phyloP scores from a whole-genome alignment of 2,888 invertebrate species.

The Athalia rosae region DNA sequence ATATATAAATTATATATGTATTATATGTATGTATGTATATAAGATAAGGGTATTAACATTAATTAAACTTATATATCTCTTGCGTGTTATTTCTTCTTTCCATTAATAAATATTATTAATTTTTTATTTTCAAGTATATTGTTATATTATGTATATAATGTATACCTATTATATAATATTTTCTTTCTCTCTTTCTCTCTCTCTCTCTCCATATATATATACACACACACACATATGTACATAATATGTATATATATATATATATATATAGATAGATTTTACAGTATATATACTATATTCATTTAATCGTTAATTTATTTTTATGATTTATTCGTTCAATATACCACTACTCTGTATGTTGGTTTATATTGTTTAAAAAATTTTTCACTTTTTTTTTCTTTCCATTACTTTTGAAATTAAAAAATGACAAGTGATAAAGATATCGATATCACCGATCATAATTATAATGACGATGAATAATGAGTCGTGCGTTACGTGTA shows the following conservation, averaged over 20 bases:
- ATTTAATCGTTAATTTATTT: constrained; percentile 43
- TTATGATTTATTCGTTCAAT: constrained; percentile 47
- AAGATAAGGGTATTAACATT: constrained; percentile 45
- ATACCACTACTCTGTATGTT: constrained; percentile 48
- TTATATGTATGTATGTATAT: constrained; percentile 24
- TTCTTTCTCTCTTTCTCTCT: too few species aligned
- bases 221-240: neutral
- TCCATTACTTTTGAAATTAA: neutral
- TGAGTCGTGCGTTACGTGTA: neutral
- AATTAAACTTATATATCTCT: constrained; percentile 46
- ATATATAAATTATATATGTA: constrained; percentile 12
- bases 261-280: constrained; percentile 10
- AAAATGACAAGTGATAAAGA: too few species aligned
- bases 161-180: too few species aligned
- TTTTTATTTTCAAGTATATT: too few species aligned
- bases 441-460: too few species aligned
- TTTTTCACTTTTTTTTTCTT: constrained; percentile 25
- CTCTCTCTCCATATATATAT: too few species aligned
- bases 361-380: constrained; percentile 49
- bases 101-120: neutral
- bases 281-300: constrained; percentile 14
- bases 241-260: neutral
- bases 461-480: too few species aligned
- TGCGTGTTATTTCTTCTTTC: constrained; percentile 34
- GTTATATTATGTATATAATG: too few species aligned